These are phyloP conservation scores for Agriopis leucophaearia DNA, from an alignment of 2,888 invertebrate genomes.

Conservation along the genomic window DNA sequence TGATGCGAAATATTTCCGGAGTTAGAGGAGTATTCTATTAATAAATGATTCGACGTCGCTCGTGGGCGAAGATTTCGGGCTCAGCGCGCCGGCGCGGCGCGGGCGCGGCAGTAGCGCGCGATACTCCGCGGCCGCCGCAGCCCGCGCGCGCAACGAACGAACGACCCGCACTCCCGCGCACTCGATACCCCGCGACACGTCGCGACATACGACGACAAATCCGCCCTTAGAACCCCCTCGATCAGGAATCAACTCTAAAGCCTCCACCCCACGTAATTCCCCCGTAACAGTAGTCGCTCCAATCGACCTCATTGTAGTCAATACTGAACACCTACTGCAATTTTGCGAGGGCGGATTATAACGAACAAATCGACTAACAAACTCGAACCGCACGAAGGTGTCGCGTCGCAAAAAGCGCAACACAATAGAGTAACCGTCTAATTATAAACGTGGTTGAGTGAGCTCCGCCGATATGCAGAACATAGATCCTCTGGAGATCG, in stretches of 20 bases:
- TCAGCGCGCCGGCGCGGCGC: slow-evolving; percentile 53
- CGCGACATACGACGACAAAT: slow-evolving; percentile 70
- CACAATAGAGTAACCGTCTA: slow-evolving; percentile 86
- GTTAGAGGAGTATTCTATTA: slow-evolving; percentile 85
- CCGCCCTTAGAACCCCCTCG: slow-evolving; percentile 60
- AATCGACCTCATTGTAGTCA: slow-evolving; percentile 66
- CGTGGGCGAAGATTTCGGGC: slow-evolving; percentile 84
- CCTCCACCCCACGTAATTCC: slow-evolving; percentile 39
- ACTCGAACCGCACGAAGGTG: slow-evolving; percentile 84
- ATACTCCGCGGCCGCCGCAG: slow-evolving; percentile 85
- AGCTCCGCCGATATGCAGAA: slow-evolving; percentile 78
- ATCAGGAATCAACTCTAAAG: slow-evolving; percentile 14
- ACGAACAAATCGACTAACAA: slow-evolving; percentile 85
- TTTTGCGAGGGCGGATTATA: slow-evolving; percentile 83
- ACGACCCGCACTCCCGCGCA: slow-evolving; percentile 85
- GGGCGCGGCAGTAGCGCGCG: slow-evolving; percentile 82
- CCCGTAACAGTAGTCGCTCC: slow-evolving; percentile 51
- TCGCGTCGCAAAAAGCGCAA: slow-evolving; percentile 86
- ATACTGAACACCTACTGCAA: slow-evolving; percentile 58
- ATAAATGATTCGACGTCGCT: slow-evolving; percentile 82
- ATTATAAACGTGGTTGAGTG: slow-evolving; percentile 82
- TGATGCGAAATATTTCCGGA: slow-evolving; percentile 87
- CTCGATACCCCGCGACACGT: slow-evolving; percentile 69
- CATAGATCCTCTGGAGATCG: slow-evolving; percentile 94
- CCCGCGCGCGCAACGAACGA: slow-evolving; percentile 86